Evolutionary conservation across 1,140 invertebrate genomes (phyloP).

Genomic region (Hestina assimilis): DNA sequence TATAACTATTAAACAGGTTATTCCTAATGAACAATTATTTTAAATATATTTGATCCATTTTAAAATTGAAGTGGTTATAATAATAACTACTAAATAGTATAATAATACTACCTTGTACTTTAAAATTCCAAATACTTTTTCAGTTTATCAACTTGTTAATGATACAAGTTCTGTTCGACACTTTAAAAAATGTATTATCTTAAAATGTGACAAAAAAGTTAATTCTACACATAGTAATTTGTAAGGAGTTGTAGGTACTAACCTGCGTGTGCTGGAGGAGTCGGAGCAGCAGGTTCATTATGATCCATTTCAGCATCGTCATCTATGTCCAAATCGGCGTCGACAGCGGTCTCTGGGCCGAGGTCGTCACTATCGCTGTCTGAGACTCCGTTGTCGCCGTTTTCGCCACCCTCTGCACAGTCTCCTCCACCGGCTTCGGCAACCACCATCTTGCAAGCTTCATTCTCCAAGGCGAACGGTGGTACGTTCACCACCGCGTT

Average conservation of each 20-base stretch:
- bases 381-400: conserved; percentile 37
- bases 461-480: conserved; percentile 64
- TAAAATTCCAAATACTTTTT: no score
- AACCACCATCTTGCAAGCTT: conserved; percentile 53
- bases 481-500: conserved; percentile 71
- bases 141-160: no score
- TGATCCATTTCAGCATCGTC: conserved; percentile 65
- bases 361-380: conserved; percentile 73
- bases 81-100: no score
- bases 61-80: no score
- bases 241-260: conserved; percentile 19
- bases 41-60: no score
- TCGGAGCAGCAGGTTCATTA: conserved; percentile 77
- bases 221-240: neutral
- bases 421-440: conserved; percentile 32
- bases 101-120: no score
- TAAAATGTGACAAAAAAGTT: no score
- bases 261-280: conserved; percentile 79
- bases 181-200: no score
- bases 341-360: conserved; percentile 76
- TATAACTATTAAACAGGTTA: no score
- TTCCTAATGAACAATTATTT: no score
- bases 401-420: conserved; percentile 37
- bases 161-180: neutral
- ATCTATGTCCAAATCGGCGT: conserved; percentile 78